phyloP scores from a whole-genome alignment of 2,888 invertebrate genomes.

The Acanthoscelides obtectus region DNA sequence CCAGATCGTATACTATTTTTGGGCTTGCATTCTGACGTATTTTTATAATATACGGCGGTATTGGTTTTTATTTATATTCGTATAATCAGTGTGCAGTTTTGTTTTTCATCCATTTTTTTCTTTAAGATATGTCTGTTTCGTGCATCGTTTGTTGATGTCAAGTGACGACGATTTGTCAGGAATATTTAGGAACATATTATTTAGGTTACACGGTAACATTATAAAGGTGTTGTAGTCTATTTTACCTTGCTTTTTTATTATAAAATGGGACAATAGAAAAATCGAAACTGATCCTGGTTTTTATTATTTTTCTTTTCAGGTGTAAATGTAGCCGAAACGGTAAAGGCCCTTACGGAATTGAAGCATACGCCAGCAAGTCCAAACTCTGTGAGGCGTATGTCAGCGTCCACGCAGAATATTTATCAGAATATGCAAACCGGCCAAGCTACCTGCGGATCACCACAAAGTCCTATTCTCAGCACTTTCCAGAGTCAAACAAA shows the following conservation, averaged over 20 bases:
- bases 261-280: too few species aligned
- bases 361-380: conserved; percentile 86
- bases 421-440: conserved; percentile 31
- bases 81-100: too few species aligned
- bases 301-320: conserved; percentile 28
- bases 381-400: conserved; percentile 60
- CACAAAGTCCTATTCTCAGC: conserved; percentile 37
- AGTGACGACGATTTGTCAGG: background rate
- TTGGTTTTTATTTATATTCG: background rate
- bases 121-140: too few species aligned
- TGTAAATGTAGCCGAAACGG: conserved; percentile 78
- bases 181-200: background rate
- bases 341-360: conserved; percentile 77
- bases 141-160: background rate
- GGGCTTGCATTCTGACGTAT: background rate
- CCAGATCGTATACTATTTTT: background rate
- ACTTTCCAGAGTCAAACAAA: conserved; percentile 42
- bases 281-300: too few species aligned
- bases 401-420: conserved; percentile 40
- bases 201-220: background rate
- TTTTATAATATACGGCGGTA: background rate
- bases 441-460: background rate
- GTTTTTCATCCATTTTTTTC: too few species aligned
- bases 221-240: too few species aligned
- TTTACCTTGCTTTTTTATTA: too few species aligned